Percentiles rank a stretch among this genome's conserved stretches.
These are phyloP conservation scores for Reticulitermes speratus DNA, from an alignment of 1,140 invertebrate species.

Conservation along the genomic window DNA sequence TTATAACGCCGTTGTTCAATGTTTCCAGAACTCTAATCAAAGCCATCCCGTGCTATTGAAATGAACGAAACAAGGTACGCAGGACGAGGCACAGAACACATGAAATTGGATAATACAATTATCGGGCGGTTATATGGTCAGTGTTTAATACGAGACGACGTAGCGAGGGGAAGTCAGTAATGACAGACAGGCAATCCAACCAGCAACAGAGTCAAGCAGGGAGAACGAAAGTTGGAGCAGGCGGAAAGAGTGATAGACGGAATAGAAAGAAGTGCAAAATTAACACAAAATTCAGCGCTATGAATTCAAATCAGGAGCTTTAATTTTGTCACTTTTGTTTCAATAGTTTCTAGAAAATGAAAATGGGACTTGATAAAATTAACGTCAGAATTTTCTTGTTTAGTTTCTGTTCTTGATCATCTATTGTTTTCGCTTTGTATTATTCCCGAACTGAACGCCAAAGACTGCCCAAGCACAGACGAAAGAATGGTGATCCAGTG, in stretches of 20 bases:
- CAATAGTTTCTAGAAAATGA: too few species aligned
- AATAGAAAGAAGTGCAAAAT: not conserved
- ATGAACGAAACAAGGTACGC: not conserved
- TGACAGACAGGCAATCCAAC: not conserved
- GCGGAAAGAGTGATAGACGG: not conserved
- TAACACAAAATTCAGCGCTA: not conserved
- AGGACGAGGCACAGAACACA: not conserved
- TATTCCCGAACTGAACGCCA: not conserved
- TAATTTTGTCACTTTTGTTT: too few species aligned
- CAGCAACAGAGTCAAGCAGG: not conserved
- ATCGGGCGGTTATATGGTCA: not conserved
- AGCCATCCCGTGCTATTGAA: not conserved
- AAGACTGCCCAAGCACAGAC: not conserved
- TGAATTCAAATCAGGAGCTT: not conserved
- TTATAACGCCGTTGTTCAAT: not conserved
- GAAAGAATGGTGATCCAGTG: not conserved
- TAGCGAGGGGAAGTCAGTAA: not conserved
- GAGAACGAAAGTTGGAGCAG: not conserved
- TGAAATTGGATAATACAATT: slow-evolving; percentile 7
- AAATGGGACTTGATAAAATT: too few species aligned
- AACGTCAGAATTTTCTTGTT: too few species aligned
- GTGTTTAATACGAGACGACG: not conserved
- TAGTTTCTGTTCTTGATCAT: not conserved
- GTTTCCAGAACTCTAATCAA: slow-evolving; percentile 8
- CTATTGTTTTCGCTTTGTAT: not conserved